Evolutionary conservation across 2,888 invertebrate species (phyloP).

Genomic region (Macrophya annulata): DNA sequence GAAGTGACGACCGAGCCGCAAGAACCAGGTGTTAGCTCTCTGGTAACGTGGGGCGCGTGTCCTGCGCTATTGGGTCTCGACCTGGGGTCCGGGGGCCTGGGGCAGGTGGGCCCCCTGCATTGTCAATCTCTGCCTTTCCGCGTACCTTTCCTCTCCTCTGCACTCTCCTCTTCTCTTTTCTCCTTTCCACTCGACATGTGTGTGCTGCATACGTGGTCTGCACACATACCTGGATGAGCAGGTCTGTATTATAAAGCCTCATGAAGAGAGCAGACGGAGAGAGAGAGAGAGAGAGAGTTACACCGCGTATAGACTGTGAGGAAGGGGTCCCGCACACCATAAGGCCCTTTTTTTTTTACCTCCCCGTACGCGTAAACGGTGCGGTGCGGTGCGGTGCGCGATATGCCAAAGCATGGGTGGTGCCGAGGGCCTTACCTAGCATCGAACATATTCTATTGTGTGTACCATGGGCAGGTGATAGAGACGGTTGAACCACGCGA

Average conservation of each 20-base stretch:
- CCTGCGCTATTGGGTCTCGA: conserved; percentile 53
- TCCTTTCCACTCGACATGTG: not conserved
- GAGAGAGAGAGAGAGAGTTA: conserved; percentile 32
- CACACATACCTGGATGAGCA: not conserved
- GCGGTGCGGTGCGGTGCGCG: conserved; percentile 48
- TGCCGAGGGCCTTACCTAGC: conserved; percentile 70
- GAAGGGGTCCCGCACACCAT: conserved; percentile 47
- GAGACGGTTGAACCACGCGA: conserved; percentile 79
- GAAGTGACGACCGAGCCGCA: conserved; percentile 46
- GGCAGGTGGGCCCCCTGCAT: conserved; percentile 74
- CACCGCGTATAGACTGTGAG: not conserved
- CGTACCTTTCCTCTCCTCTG: conserved; percentile 61
- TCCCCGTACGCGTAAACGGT: conserved; percentile 33
- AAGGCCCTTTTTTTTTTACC: conserved; percentile 40
- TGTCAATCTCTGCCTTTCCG: conserved; percentile 78
- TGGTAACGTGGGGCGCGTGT: conserved; percentile 54
- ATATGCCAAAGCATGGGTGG: conserved; percentile 54
- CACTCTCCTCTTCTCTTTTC: conserved; percentile 23
- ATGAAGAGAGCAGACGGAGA: not conserved
- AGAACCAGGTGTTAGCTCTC: conserved; percentile 54
- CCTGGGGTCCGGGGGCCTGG: conserved; percentile 45
- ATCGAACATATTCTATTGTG: conserved; percentile 73
- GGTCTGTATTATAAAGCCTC: not conserved
- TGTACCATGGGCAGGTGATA: conserved; percentile 77
- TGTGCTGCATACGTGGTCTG: conserved; percentile 8